A percentile compares a stretch with the other conserved stretches of the same genome.
Conservation (phyloP, 1,140 invertebrate genomes). For the Augochlora pura region DNA sequence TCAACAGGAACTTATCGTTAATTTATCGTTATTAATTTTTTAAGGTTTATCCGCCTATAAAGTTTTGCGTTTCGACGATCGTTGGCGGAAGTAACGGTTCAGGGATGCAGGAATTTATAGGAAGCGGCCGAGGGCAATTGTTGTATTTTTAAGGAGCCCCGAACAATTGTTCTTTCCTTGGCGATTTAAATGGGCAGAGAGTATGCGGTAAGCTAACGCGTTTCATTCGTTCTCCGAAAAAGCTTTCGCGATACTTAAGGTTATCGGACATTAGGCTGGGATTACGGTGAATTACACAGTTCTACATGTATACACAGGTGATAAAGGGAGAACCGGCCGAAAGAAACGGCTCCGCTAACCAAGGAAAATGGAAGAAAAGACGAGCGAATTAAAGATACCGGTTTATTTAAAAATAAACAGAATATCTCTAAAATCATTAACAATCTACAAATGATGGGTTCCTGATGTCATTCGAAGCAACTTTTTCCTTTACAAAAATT, state of each 20-base stretch:
- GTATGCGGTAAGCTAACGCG: background rate
- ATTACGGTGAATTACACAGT: constrained; percentile 36
- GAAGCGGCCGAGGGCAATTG: background rate
- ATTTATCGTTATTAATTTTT: too few species aligned
- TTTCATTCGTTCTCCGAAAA: constrained; percentile 25
- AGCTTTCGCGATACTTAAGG: constrained; percentile 35
- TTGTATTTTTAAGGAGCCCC: background rate
- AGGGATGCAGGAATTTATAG: too few species aligned
- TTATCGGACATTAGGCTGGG: constrained; percentile 24
- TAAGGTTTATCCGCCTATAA: too few species aligned
- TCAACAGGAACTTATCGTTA: too few species aligned
- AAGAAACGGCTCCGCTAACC: constrained; percentile 14
- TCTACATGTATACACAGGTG: background rate
- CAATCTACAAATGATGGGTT: too few species aligned
- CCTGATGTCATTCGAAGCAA: too few species aligned
- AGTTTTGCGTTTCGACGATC: too few species aligned
- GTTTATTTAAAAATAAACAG: too few species aligned
- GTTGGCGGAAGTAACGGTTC: too few species aligned
- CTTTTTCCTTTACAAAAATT: too few species aligned
- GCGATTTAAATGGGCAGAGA: background rate
- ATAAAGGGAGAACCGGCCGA: constrained; percentile 7
- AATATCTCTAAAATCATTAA: too few species aligned
- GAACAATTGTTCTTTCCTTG: constrained; percentile 1
- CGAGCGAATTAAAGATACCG: background rate
- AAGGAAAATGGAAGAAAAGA: background rate